Conservation (phyloP, 2,797 vertebrate genomes). For the Acipenser ruthenus region DNA sequence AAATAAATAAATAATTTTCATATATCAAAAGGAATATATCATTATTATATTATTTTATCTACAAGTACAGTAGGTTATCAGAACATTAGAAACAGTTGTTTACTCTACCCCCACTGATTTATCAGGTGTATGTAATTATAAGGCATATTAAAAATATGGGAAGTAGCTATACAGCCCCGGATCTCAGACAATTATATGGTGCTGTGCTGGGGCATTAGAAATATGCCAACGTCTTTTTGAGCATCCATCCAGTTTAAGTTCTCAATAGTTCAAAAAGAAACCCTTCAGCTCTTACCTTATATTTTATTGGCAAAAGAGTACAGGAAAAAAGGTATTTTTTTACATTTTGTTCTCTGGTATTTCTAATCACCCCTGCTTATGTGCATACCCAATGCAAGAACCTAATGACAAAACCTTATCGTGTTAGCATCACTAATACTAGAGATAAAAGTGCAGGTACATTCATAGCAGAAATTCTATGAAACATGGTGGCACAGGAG, state of each 20-base stretch:
- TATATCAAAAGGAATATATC: constrained; percentile 23
- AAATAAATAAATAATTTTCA: constrained; percentile 16
- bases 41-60: constrained; percentile 21
- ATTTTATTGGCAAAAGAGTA: no score
- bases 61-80: constrained; percentile 18
- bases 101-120: constrained; percentile 12
- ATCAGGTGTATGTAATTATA: constrained; percentile 6
- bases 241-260: no score
- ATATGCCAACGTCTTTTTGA: no score
- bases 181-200: no score
- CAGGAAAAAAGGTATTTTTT: no score
- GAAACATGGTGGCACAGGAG: no score
- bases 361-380: neutral
- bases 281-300: no score
- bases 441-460: neutral
- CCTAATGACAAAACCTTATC: neutral
- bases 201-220: no score
- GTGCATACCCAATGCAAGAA: neutral
- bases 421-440: neutral
- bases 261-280: no score
- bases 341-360: neutral
- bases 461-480: no score
- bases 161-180: no score
- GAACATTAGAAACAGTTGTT: constrained; percentile 19
- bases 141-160: constrained; percentile 6